These are phyloP conservation scores for Gonatopus flavifemur DNA, from an alignment of 1,140 invertebrate genomes.

Conservation along the genomic window DNA sequence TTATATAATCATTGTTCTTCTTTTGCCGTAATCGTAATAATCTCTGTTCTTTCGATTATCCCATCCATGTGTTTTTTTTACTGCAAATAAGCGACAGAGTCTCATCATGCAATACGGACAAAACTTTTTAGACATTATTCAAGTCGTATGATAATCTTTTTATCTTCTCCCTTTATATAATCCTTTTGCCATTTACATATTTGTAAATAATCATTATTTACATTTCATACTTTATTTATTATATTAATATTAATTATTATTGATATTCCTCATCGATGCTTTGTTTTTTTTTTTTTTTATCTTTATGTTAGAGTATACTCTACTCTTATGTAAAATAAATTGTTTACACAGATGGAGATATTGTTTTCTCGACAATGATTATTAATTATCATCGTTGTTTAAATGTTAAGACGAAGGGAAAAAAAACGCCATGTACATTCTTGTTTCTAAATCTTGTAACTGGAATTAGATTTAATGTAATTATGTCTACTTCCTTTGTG, in stretches of 20 bases:
- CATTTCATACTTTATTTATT: conserved; percentile 57
- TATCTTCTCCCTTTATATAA: conserved; percentile 48
- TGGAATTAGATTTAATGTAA: conserved; percentile 17
- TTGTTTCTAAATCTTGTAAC: conserved; percentile 27
- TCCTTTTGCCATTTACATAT: conserved; percentile 53
- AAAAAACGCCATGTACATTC: conserved; percentile 30
- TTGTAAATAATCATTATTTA: conserved; percentile 58
- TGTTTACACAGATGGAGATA: conserved; percentile 43
- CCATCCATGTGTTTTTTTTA: too few species aligned
- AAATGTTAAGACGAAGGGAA: conserved; percentile 16
- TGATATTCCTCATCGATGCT: too few species aligned
- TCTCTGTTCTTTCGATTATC: too few species aligned
- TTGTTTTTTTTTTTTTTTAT: too few species aligned
- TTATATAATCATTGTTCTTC: too few species aligned
- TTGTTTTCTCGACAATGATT: conserved; percentile 36
- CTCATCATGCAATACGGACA: conserved; percentile 20
- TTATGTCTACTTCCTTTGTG: conserved; percentile 15
- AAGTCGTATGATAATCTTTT: conserved; percentile 14
- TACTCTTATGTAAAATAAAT: conserved; percentile 51
- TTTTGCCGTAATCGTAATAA: too few species aligned
- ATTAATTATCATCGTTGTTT: conserved; percentile 34
- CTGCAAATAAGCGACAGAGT: conserved; percentile 25
- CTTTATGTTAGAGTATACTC: conserved; percentile 42
- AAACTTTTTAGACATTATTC: conserved; percentile 7
- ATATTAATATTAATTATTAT: conserved; percentile 44